Evolutionary conservation across 2,797 vertebrate genomes (phyloP).

Genomic region (Chromobotia macracanthus): DNA sequence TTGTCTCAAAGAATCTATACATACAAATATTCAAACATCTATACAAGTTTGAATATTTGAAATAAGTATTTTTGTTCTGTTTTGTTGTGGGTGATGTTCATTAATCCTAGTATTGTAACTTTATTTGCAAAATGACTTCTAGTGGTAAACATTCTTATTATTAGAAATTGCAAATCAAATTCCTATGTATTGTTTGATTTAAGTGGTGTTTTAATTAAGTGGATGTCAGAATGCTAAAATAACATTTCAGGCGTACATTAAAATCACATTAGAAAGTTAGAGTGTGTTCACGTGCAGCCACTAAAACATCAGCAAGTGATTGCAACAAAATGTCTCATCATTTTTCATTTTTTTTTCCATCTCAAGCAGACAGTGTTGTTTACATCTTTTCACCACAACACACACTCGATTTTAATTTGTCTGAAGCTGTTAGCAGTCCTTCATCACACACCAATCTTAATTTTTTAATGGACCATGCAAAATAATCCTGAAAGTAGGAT

Average conservation of each 20-base stretch:
- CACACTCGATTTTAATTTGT: background rate
- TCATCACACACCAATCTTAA: background rate
- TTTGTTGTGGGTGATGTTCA: background rate
- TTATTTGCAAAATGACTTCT: conserved; percentile 7
- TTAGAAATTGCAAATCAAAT: background rate
- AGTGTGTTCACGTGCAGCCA: background rate
- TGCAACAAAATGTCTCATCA: background rate
- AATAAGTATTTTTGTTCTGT: background rate
- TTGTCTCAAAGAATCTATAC: too few relatives aligned
- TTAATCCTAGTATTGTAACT: conserved; percentile 2
- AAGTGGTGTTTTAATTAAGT: conserved; percentile 16
- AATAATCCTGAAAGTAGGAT: conserved; percentile 28
- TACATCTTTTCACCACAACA: background rate
- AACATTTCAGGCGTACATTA: conserved; percentile 1
- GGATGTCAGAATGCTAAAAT: background rate
- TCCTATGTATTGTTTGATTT: conserved; percentile 8
- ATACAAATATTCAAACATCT: too few relatives aligned
- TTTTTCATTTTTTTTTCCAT: background rate
- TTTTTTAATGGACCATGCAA: conserved; percentile 18
- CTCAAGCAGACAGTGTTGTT: background rate
- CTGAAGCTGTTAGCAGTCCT: background rate
- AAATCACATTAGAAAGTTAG: conserved; percentile 11
- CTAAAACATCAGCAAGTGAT: background rate
- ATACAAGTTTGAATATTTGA: background rate
- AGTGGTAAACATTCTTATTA: background rate